Percentiles rank a stretch among this genome's conserved stretches.
phyloP scores from a whole-genome alignment of 1,140 invertebrate genomes.

The Danaus plexippus region DNA sequence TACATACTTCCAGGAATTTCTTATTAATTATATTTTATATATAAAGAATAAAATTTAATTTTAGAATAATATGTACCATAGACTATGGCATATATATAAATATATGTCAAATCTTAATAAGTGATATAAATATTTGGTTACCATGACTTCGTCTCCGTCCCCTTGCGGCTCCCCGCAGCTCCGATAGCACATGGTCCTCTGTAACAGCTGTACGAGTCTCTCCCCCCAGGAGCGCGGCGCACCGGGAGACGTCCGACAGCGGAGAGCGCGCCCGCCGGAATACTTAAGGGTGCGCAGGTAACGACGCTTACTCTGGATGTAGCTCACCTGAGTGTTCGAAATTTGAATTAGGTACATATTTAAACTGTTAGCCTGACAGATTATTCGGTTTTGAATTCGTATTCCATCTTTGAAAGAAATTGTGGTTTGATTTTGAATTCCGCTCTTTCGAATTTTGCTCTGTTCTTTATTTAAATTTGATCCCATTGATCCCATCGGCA shows the following conservation, averaged over 20 bases:
- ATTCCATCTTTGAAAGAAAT: too few relatives aligned
- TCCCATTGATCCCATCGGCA: too few relatives aligned
- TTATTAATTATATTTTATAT: too few relatives aligned
- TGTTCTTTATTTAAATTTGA: too few relatives aligned
- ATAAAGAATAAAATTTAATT: background rate
- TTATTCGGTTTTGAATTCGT: too few relatives aligned
- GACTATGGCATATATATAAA: background rate
- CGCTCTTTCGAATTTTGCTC: too few relatives aligned
- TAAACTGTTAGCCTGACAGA: too few relatives aligned
- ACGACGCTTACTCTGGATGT: conserved; percentile 65
- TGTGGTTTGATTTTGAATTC: too few relatives aligned
- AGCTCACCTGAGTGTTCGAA: conserved; percentile 51
- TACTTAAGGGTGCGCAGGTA: conserved; percentile 67
- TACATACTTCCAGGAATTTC: too few relatives aligned
- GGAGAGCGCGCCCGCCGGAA: conserved; percentile 34
- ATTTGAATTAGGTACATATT: too few relatives aligned
- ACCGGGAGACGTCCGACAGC: conserved; percentile 51
- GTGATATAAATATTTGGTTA: conserved; percentile 21
- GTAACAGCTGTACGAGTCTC: conserved; percentile 39
- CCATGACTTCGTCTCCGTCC: conserved; percentile 52
- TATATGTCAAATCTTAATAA: background rate
- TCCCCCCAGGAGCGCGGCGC: conserved; percentile 16
- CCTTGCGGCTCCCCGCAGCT: conserved; percentile 38
- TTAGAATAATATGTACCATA: background rate
- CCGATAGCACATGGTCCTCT: conserved; percentile 54